phyloP scores from a whole-genome alignment of 2,797 vertebrate species.

The Clarias platycephalus region DNA sequence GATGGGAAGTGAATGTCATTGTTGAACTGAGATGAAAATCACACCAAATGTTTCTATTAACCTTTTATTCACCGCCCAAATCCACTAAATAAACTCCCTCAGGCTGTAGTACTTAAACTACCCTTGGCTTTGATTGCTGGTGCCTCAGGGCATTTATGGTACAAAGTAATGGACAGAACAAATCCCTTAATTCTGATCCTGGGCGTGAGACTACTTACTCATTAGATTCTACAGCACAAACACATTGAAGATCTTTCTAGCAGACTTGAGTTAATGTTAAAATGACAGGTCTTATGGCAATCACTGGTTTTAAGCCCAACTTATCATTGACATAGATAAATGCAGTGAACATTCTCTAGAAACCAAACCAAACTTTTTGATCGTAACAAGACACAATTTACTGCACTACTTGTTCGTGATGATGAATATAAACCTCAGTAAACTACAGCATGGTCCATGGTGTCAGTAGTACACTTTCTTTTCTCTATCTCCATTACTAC shows the following conservation, averaged over 20 bases:
- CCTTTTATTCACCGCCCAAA: constrained; percentile 2
- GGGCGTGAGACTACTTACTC: constrained; percentile 27
- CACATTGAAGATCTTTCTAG: constrained; percentile 9
- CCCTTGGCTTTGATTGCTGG: constrained; percentile 25
- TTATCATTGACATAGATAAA: constrained; percentile 16
- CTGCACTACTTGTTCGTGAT: constrained; percentile 34
- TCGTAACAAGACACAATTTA: constrained; percentile 31
- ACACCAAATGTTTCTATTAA: constrained; percentile 25
- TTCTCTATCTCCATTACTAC: constrained; percentile 8
- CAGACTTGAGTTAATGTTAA: constrained; percentile 30
- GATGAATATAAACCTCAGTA: constrained; percentile 36
- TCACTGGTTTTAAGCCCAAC: constrained; percentile 26
- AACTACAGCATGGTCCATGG: constrained; percentile 39
- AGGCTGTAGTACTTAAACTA: constrained; percentile 14
- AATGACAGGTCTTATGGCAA: constrained; percentile 6
- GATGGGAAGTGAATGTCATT: constrained; percentile 12
- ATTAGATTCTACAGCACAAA: constrained; percentile 33
- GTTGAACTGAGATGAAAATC: neutral
- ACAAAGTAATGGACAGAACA: constrained; percentile 37
- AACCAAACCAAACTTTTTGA: neutral
- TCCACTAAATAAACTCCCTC: constrained; percentile 16
- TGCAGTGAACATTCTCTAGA: constrained; percentile 33
- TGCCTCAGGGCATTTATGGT: constrained; percentile 43
- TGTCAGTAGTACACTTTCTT: constrained; percentile 45
- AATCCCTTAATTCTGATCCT: constrained; percentile 38